Percentiles rank a stretch among this genome's conserved stretches.
Evolutionary conservation across 2,113 vertebrate species (phyloP).

Genomic region (Pseudorectes ferrugineus): DNA sequence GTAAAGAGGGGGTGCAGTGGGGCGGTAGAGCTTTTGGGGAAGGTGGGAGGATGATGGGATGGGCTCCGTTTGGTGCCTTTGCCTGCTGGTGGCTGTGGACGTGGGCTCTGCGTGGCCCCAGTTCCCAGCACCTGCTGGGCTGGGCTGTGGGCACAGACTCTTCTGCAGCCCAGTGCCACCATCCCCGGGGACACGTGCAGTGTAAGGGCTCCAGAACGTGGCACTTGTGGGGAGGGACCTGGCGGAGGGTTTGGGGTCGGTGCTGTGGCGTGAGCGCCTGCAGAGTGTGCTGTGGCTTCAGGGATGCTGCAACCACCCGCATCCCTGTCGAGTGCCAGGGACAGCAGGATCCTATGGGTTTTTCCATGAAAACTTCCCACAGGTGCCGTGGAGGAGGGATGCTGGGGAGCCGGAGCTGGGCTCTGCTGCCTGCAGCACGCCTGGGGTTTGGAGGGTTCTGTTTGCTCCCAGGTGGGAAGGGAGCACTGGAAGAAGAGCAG

Average conservation of each 20-base stretch:
- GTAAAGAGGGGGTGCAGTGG: background rate
- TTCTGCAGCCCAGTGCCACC: background rate
- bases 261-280: background rate
- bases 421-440: background rate
- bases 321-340: background rate
- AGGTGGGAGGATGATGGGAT: fast-evolving
- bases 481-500: background rate
- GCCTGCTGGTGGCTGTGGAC: fast-evolving
- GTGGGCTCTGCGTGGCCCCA: fast-evolving
- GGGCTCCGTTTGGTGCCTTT: background rate
- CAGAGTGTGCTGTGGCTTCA: constrained; percentile 60
- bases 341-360: background rate
- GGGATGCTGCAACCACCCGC: background rate
- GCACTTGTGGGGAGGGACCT: background rate
- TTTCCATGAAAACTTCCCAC: background rate
- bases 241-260: background rate
- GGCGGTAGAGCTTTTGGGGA: background rate
- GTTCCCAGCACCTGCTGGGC: fast-evolving
- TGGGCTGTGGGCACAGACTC: background rate
- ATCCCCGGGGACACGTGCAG: fast-evolving
- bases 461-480: background rate
- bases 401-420: background rate
- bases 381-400: background rate
- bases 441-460: background rate
- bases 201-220: fast-evolving